These are phyloP conservation scores for Gadopsis marmoratus DNA, from an alignment of 2,797 vertebrate species.

Conservation along the genomic window DNA sequence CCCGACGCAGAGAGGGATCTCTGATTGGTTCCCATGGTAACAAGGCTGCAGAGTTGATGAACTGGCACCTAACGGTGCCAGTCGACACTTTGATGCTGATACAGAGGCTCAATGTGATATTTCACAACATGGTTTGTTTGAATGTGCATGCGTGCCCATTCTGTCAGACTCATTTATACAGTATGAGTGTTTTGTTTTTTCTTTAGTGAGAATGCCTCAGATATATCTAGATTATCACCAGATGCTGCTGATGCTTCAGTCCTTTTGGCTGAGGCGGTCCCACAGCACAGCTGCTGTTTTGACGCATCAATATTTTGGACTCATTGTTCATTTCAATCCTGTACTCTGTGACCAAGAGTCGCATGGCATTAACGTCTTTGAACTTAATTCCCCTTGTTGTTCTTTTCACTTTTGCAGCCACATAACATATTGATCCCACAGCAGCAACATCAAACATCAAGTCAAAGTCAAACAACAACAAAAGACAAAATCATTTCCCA, in stretches of 20 bases:
- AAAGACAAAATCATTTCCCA: background rate
- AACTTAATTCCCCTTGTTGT: background rate
- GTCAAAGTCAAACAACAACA: background rate
- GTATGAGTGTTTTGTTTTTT: too few species aligned
- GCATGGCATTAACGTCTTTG: background rate
- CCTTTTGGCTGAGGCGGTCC: conserved; percentile 4
- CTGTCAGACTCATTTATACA: too few species aligned
- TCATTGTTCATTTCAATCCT: background rate
- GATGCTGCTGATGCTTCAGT: conserved; percentile 14
- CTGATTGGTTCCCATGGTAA: conserved; percentile 85
- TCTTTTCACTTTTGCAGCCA: background rate
- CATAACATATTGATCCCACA: conserved; percentile 5
- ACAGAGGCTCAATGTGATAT: conserved; percentile 40
- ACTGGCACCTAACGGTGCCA: conserved; percentile 39
- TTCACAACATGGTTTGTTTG: conserved; percentile 25
- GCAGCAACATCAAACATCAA: conserved; percentile 11
- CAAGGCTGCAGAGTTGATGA: conserved; percentile 67
- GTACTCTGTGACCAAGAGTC: conserved; percentile 6
- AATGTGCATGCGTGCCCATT: background rate
- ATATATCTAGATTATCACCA: conserved; percentile 9
- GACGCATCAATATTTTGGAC: conserved; percentile 13
- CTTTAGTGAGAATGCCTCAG: background rate
- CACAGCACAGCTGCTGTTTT: conserved; percentile 27
- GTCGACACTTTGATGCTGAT: conserved; percentile 56
- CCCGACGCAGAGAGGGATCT: conserved; percentile 61